Percentiles rank a stretch among this genome's conserved stretches.
Conservation (phyloP, 2,113 vertebrate species). For the Hyaena hyaena region DNA sequence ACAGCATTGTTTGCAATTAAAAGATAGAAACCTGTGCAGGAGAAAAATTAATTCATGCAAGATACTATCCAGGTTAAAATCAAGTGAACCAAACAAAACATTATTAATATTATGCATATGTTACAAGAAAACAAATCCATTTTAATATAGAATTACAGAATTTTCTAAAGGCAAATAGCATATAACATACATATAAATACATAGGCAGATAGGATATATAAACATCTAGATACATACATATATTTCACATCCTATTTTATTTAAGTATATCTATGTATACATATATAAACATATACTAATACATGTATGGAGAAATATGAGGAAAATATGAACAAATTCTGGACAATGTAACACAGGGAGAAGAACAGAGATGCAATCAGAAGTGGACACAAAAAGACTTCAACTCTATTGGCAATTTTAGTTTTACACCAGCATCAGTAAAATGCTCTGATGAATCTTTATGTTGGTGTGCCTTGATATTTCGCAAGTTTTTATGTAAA, state of each 20-base stretch:
- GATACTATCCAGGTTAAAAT: not conserved
- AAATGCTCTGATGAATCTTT: not conserved
- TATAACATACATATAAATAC: not conserved
- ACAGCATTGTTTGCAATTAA: not conserved
- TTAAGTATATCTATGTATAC: too few relatives aligned
- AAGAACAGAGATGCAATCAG: not conserved
- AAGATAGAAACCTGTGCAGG: not conserved
- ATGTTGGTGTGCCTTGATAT: not conserved
- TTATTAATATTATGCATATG: too few relatives aligned
- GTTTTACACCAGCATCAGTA: not conserved
- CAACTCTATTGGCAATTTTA: too few relatives aligned
- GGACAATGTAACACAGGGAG: not conserved
- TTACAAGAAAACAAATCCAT: not conserved
- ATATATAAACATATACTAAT: not conserved
- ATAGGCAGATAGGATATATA: too few relatives aligned
- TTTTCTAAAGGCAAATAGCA: not conserved
- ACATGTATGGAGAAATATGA: not conserved
- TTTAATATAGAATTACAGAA: not conserved
- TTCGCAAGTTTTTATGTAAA: not conserved
- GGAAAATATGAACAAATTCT: not conserved
- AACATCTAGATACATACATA: not conserved
- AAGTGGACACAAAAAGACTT: not conserved
- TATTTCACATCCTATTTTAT: too few relatives aligned
- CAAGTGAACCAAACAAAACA: too few relatives aligned
- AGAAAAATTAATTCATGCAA: not conserved